Percentiles rank a stretch among this genome's conserved stretches.
Conservation (phyloP, 2,113 vertebrate species). For the Sarotherodon lohbergeri region DNA sequence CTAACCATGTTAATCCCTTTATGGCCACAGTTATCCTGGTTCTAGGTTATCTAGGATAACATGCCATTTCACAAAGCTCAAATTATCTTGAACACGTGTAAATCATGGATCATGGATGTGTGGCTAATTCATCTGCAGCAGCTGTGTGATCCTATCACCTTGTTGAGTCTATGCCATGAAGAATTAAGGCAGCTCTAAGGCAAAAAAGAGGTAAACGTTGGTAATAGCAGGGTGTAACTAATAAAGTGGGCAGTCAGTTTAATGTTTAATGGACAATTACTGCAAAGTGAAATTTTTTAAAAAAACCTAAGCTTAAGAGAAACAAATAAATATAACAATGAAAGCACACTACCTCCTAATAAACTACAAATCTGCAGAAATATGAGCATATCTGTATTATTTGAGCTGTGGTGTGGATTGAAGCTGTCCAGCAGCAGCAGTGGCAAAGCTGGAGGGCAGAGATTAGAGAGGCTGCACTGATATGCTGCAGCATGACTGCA, state of each 20-base stretch:
- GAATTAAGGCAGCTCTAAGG: background rate
- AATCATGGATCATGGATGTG: background rate
- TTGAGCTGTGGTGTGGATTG: background rate
- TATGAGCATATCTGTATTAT: background rate
- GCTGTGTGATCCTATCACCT: background rate
- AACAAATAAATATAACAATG: background rate
- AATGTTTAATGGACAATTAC: background rate
- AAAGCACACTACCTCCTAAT: background rate
- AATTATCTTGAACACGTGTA: background rate
- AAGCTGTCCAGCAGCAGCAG: constrained; percentile 33
- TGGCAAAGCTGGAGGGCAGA: background rate
- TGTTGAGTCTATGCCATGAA: background rate
- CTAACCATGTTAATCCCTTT: background rate
- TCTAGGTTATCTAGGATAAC: background rate
- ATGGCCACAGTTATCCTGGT: background rate
- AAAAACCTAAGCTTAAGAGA: background rate
- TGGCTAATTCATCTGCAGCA: background rate
- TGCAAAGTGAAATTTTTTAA: background rate
- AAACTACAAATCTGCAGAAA: background rate
- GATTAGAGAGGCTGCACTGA: constrained; percentile 39
- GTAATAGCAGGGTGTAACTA: background rate
- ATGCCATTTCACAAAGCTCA: background rate
- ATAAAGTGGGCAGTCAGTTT: background rate
- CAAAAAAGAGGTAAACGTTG: background rate
- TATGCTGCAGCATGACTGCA: constrained; percentile 32